Evolutionary conservation across 92 coral and sea anemone genomes (phyloP).

Genomic region (Nematostella vectensis): DNA sequence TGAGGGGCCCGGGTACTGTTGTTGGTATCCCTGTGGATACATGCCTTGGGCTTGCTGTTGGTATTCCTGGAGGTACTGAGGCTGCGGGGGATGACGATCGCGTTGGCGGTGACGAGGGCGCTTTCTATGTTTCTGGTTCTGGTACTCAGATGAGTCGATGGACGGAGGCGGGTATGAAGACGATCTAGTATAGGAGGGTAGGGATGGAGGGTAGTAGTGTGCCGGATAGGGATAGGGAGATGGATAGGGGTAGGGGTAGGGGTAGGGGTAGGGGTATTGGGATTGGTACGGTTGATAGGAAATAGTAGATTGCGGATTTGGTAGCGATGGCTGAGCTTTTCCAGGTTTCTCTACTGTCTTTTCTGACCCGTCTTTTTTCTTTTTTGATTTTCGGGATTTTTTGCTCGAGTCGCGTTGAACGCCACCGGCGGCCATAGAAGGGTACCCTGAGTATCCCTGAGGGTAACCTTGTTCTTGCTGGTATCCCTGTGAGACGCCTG

Average conservation of each 20-base stretch:
- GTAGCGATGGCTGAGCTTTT: conserved; percentile 1
- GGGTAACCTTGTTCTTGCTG: conserved; percentile 7
- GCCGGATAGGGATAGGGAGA: background rate
- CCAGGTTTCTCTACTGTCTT: conserved; percentile 11
- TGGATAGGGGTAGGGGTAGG: background rate
- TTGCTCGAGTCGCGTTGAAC: background rate
- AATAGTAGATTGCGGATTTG: conserved; percentile 1
- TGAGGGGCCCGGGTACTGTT: background rate
- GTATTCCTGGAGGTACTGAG: background rate
- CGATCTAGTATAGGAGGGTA: too few relatives aligned
- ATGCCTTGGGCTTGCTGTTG: background rate
- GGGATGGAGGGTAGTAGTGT: background rate
- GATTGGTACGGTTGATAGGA: conserved; percentile 6
- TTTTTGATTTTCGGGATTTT: background rate
- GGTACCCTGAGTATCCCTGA: too few relatives aligned
- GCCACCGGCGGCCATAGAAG: background rate
- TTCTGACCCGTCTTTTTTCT: background rate
- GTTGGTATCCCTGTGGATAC: background rate
- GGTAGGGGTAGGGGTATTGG: background rate
- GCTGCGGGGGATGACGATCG: background rate
- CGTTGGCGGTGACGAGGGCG: background rate
- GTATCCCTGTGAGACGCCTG: conserved; percentile 1
- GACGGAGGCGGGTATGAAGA: too few relatives aligned
- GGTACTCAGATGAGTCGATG: too few relatives aligned
- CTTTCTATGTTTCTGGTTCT: background rate